phyloP scores from a whole-genome alignment of 2,113 vertebrate species.

The Varanus salvator region DNA sequence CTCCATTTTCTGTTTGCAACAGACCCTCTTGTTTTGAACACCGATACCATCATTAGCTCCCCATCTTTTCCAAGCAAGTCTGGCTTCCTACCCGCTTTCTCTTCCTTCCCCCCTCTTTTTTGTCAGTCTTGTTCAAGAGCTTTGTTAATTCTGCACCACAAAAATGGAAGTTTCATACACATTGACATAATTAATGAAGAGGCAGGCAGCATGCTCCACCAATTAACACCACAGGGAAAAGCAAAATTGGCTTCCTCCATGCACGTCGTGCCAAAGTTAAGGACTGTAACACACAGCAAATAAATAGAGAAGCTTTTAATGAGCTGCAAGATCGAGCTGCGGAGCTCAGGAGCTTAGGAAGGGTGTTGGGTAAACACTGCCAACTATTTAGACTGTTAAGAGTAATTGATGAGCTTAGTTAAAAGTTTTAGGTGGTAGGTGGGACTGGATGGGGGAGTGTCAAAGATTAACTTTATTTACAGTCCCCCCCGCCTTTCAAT shows the following conservation, averaged over 20 bases:
- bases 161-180: slow-evolving; percentile 85
- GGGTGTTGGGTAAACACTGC: slow-evolving; percentile 82
- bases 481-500: too few relatives aligned
- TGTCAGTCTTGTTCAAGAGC: slow-evolving; percentile 74
- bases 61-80: not conserved
- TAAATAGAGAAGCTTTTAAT: slow-evolving; percentile 91
- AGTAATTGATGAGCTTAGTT: slow-evolving; percentile 85
- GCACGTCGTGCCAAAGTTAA: slow-evolving; percentile 85
- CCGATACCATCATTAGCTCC: slow-evolving; percentile 65
- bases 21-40: slow-evolving; percentile 38
- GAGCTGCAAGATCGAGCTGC: slow-evolving; percentile 83
- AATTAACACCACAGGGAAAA: slow-evolving; percentile 94
- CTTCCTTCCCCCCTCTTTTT: slow-evolving; percentile 51
- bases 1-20: slow-evolving; percentile 6
- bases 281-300: slow-evolving; percentile 87
- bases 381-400: slow-evolving; percentile 78
- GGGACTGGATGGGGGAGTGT: not conserved
- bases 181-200: slow-evolving; percentile 95
- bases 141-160: slow-evolving; percentile 78
- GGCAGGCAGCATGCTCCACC: slow-evolving; percentile 87
- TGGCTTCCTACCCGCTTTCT: slow-evolving; percentile 43
- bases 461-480: not conserved
- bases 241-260: slow-evolving; percentile 89
- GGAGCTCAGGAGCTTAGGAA: slow-evolving; percentile 79
- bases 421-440: slow-evolving; percentile 55